These are phyloP conservation scores for Meiosimyza platycephala DNA, from an alignment of 2,888 invertebrate genomes.

Conservation along the genomic window DNA sequence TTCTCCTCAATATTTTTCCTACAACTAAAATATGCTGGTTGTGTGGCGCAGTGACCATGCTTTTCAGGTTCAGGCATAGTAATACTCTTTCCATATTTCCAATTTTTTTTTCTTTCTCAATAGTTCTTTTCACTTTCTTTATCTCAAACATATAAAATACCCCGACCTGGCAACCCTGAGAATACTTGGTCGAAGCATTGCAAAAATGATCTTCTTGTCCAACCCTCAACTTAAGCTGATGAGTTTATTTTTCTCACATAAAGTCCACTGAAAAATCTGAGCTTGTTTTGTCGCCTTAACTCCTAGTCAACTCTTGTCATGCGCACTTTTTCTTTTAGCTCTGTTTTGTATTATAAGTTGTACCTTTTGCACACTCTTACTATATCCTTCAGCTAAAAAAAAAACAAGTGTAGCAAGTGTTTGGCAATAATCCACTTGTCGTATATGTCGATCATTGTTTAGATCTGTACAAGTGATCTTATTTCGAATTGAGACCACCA, in stretches of 20 bases:
- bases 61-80: too few species aligned
- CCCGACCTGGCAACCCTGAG: too few species aligned
- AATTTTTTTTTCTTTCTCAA: too few species aligned
- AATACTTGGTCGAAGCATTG: too few species aligned
- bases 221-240: conserved; percentile 4
- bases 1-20: too few species aligned
- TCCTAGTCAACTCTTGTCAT: too few species aligned
- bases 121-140: too few species aligned
- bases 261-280: not conserved
- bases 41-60: too few species aligned
- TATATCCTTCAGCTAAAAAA: too few species aligned
- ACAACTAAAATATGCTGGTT: too few species aligned
- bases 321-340: not conserved
- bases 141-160: too few species aligned
- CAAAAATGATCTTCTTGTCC: not conserved
- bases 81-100: too few species aligned
- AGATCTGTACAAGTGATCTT: not conserved
- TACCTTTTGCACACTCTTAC: not conserved
- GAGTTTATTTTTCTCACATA: conserved; percentile 18
- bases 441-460: conserved; percentile 15
- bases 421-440: conserved; percentile 37
- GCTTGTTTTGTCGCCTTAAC: not conserved
- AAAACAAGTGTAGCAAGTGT: conserved; percentile 7
- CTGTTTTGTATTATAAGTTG: not conserved
- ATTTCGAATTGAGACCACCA: not conserved